phyloP scores from a whole-genome alignment of 2,888 invertebrate genomes.

The Drosophila pegasa region DNA sequence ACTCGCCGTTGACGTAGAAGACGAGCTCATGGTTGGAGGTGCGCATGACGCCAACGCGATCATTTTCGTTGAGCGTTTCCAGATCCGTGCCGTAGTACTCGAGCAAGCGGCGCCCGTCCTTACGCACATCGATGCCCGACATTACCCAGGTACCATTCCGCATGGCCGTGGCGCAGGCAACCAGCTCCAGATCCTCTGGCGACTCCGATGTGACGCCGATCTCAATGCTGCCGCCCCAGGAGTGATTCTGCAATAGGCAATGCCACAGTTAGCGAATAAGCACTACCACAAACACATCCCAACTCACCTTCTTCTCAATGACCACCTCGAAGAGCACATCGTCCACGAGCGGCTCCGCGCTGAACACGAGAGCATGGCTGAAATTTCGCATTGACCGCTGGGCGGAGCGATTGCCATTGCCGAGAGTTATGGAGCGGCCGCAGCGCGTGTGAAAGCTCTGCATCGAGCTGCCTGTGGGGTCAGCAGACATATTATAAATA shows the following conservation, averaged over 20 bases:
- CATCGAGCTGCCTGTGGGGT: conserved; percentile 13
- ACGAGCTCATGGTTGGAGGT: conserved; percentile 92
- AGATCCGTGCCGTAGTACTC: conserved; percentile 95
- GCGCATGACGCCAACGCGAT: conserved; percentile 93
- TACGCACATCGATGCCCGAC: conserved; percentile 93
- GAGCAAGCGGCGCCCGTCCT: conserved; percentile 92
- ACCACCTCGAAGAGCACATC: conserved; percentile 94
- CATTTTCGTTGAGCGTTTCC: conserved; percentile 92
- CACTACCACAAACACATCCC: too few species aligned
- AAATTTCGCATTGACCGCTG: conserved; percentile 92
- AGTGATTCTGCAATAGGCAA: conserved; percentile 88
- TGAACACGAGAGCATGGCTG: conserved; percentile 94
- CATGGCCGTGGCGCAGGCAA: conserved; percentile 92
- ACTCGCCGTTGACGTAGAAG: conserved; percentile 95
- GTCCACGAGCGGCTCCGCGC: conserved; percentile 91
- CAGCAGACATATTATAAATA: conserved; percentile 49
- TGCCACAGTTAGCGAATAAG: background rate
- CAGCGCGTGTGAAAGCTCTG: conserved; percentile 86
- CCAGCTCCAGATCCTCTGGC: conserved; percentile 89
- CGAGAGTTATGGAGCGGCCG: conserved; percentile 93
- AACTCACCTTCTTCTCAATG: conserved; percentile 93
- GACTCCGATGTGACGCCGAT: conserved; percentile 90
- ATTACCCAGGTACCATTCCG: conserved; percentile 95
- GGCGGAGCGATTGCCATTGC: conserved; percentile 93
- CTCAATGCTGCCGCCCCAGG: conserved; percentile 92